Conservation (phyloP, 2,113 vertebrate genomes). For the Desmodus rotundus region DNA sequence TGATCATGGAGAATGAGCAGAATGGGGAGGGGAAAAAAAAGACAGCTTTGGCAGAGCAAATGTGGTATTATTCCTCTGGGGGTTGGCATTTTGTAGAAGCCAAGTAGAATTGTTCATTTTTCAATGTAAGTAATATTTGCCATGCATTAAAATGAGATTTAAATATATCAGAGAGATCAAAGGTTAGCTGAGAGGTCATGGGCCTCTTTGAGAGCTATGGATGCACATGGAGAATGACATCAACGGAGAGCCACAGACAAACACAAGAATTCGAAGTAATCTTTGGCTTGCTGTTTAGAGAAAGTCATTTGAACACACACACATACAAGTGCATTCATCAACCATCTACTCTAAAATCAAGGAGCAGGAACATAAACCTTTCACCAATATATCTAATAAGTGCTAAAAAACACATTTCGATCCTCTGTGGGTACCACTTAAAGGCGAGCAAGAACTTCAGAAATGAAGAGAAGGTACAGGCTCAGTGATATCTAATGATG, state of each 20-base stretch:
- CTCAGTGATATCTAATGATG: neutral
- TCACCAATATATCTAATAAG: neutral
- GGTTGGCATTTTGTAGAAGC: neutral
- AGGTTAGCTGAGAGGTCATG: neutral
- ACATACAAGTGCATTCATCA: slow-evolving; percentile 14
- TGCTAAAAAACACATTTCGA: neutral
- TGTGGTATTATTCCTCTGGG: neutral
- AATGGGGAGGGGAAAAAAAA: neutral
- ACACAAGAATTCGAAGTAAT: neutral
- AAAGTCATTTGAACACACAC: neutral
- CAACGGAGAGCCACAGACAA: neutral
- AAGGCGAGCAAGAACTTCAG: neutral
- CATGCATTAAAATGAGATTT: neutral
- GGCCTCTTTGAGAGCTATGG: neutral
- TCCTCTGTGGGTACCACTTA: neutral
- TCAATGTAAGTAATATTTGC: neutral
- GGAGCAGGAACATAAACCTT: neutral
- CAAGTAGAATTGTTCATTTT: neutral
- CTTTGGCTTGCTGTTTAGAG: slow-evolving; percentile 28
- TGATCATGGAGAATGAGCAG: neutral
- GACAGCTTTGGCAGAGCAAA: neutral
- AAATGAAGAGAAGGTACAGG: neutral
- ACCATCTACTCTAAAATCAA: slow-evolving; percentile 40
- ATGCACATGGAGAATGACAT: neutral
- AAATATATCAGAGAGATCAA: neutral